These are phyloP conservation scores for Trachemys scripta DNA, from an alignment of 2,113 vertebrate genomes.

Conservation along the genomic window DNA sequence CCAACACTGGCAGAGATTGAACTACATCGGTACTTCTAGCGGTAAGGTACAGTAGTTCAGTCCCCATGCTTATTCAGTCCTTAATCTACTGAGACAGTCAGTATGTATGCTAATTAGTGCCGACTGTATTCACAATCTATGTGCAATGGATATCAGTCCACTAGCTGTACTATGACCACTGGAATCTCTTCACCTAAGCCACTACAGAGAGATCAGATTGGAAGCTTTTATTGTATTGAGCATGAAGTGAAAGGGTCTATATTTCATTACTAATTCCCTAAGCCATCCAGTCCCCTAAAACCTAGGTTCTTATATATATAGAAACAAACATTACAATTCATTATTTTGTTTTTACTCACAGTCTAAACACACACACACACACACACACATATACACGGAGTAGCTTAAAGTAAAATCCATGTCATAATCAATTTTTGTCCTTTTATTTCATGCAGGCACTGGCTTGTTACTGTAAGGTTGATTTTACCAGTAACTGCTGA, in stretches of 20 bases:
- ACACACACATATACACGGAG: background rate
- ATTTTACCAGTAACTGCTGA: background rate
- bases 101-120: background rate
- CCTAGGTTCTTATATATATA: background rate
- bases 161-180: fast-evolving
- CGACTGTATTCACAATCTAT: background rate
- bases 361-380: fast-evolving
- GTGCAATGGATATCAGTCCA: background rate
- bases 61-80: background rate
- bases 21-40: background rate
- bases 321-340: background rate
- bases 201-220: background rate
- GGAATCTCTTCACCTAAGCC: background rate
- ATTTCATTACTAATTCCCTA: background rate
- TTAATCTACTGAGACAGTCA: background rate
- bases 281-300: background rate
- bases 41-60: background rate
- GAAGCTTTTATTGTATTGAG: background rate
- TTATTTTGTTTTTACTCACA: background rate
- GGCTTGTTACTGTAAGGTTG: background rate
- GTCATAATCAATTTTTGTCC: background rate
- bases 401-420: background rate
- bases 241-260: background rate
- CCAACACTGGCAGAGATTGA: background rate
- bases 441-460: background rate